These are phyloP conservation scores for Platygyra sinensis DNA, from an alignment of 64 coral and sea anemone genomes.

Conservation along the genomic window DNA sequence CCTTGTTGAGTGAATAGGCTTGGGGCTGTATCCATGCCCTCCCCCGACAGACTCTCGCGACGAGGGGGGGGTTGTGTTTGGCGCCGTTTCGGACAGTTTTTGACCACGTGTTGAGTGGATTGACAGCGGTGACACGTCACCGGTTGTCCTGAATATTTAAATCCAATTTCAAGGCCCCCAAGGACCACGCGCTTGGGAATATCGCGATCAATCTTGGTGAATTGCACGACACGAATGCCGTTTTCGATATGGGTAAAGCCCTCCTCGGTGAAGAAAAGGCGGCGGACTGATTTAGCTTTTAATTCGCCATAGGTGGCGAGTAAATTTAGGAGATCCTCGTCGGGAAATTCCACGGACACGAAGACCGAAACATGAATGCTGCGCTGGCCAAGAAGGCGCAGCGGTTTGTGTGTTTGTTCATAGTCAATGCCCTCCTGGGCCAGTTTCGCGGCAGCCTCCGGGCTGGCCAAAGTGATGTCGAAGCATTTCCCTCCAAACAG, in stretches of 20 bases:
- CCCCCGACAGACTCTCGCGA: too few relatives aligned
- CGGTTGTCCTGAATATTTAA: too few relatives aligned
- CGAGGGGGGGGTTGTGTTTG: background rate
- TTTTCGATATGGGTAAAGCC: background rate
- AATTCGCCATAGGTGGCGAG: background rate
- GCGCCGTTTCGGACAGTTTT: conserved; percentile 12
- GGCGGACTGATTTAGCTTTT: background rate
- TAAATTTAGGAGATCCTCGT: background rate
- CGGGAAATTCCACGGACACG: background rate
- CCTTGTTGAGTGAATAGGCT: too few relatives aligned
- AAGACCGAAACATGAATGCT: background rate
- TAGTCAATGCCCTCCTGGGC: background rate
- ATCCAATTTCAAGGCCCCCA: too few relatives aligned
- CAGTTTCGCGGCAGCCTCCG: background rate
- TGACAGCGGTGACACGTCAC: too few relatives aligned
- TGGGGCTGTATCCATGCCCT: too few relatives aligned
- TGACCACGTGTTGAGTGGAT: background rate
- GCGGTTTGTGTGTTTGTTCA: background rate
- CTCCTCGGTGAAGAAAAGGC: background rate
- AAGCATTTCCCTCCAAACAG: background rate
- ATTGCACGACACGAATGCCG: too few relatives aligned
- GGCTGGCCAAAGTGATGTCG: background rate
- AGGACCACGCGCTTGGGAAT: background rate
- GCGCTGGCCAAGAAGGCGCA: background rate
- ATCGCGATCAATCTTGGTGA: too few relatives aligned